Percentiles rank a stretch among this genome's conserved stretches.
These are phyloP conservation scores for Syncerus caffer DNA, from an alignment of 2,797 vertebrate species.

Conservation along the genomic window DNA sequence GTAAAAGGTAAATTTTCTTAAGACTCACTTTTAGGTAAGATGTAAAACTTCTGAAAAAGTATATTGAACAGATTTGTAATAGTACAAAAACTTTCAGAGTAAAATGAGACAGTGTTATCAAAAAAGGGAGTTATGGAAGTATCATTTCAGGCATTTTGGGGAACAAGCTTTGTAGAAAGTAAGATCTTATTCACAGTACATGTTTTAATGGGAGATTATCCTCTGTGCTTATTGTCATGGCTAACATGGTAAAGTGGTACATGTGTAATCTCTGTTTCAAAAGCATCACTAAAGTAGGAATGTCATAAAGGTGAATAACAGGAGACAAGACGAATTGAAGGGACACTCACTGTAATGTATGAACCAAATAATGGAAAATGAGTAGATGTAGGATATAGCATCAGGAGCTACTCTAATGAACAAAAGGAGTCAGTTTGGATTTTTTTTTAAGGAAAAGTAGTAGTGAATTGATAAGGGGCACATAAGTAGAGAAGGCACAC, in stretches of 20 bases:
- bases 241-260: neutral
- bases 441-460: neutral
- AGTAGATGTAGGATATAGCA: neutral
- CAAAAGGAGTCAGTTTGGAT: neutral
- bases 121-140: neutral
- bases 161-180: neutral
- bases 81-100: neutral
- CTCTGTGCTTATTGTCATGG: neutral
- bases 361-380: neutral
- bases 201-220: neutral
- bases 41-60: neutral
- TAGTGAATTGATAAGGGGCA: neutral
- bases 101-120: neutral
- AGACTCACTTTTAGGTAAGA: neutral
- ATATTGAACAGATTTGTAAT: neutral
- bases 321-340: neutral
- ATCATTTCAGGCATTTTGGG: neutral
- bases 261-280: neutral
- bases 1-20: neutral
- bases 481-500: neutral
- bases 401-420: neutral
- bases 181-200: neutral
- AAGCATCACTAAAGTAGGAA: neutral
- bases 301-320: neutral
- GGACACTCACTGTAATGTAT: neutral